Evolutionary conservation across 2,888 invertebrate genomes (phyloP), one percentile per base, ranked within the genome.

Genomic region (Notocelia uddmanniana): DNA sequence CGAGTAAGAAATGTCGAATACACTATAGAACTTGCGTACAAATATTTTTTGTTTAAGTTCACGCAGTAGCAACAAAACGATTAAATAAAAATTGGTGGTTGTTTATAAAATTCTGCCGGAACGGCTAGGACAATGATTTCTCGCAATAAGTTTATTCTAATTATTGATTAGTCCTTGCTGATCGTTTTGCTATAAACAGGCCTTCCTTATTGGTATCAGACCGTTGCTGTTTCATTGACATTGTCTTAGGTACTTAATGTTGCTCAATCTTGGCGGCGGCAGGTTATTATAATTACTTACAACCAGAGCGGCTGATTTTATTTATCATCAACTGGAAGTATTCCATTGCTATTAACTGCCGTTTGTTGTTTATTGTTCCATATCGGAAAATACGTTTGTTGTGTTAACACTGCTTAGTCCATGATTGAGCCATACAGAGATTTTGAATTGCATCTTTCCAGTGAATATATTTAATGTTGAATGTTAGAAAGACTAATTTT

Each of bases 321-420:
- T 74, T 78, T 76, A 79, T 78, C 73, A 74, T 73, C 70, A 74
- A 74, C 77, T 78, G 80, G 82, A 84, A 80, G 69, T 57, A 75
- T n/a, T 52, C 21, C n/a, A 21, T 9, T 23, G 34, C 6, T 37
- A n/a, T 26, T 31, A 37, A 23, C n/a, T 21, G 19, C 15, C 11
- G 13, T 63, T 54, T 31, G 11, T 60, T 59, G 54, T 41, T 59
- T 59, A 45, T 26, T 60, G 45, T 8, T n/a, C 45, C 45, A n/a
- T 21, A 45, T 60, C 41, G 45, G 45, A 45, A 45, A 26, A n/a
- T 26, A 55, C 45, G 15, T 55, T 55, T 21, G 10, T 9, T 59
- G 9, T 59, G 9, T 52, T 60, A 45, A 59, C 21, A 3, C 13
- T 41, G 9, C 37, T 15, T 41, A 45, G 60, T 60, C 26, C 23